Conservation (phyloP, 2,113 vertebrate genomes). For the Notarius quadriscutis region DNA sequence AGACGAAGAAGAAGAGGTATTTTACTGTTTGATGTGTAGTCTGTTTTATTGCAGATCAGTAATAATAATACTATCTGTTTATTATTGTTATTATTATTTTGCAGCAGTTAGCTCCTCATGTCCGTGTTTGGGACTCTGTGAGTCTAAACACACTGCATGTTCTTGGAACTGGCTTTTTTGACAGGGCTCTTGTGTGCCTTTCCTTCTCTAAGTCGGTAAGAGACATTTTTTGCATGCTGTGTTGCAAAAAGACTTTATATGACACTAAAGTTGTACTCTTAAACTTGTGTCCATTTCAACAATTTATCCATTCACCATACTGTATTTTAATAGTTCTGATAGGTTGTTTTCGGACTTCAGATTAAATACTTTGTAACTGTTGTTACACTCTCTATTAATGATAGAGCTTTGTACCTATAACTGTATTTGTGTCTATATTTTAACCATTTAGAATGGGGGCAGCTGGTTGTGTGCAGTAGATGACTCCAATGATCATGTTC, state of each 20-base stretch:
- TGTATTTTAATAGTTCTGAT: neutral
- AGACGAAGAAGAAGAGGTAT: no score
- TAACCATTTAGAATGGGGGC: conserved; percentile 84
- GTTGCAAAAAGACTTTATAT: neutral
- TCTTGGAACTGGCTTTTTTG: conserved; percentile 90
- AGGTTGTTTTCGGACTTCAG: neutral
- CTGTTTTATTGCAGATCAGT: neutral
- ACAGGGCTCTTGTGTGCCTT: conserved; percentile 90
- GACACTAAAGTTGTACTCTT: neutral
- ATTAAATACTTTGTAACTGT: neutral
- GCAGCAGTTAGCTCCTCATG: conserved; percentile 89
- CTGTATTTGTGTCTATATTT: conserved; percentile 12
- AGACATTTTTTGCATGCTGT: conserved; percentile 10
- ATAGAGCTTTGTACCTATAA: neutral
- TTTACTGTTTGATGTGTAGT: neutral
- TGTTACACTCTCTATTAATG: neutral
- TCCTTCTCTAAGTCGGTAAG: conserved; percentile 98
- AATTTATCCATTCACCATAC: neutral
- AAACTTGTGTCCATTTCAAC: neutral
- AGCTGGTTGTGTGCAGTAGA: conserved; percentile 90
- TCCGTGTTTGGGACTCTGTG: conserved; percentile 98
- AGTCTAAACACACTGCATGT: conserved; percentile 95
- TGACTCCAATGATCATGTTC: conserved; percentile 94
- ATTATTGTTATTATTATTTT: neutral
- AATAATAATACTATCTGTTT: conserved; percentile 29